Conservation (phyloP, 1,140 invertebrate genomes). For the Drosophila persimilis region DNA sequence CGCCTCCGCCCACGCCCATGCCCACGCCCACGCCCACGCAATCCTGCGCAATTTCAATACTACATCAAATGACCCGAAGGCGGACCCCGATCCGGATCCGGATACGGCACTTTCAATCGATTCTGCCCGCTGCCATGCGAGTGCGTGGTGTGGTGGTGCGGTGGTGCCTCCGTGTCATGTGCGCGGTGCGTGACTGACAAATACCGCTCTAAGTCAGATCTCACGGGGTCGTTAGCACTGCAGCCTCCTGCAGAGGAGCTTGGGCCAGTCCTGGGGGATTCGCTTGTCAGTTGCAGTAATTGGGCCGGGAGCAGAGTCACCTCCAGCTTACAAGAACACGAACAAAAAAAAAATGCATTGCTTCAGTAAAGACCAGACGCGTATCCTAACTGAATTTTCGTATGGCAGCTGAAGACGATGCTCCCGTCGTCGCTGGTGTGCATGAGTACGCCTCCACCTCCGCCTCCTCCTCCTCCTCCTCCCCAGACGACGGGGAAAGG, state of each 20-base stretch:
- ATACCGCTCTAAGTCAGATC: conserved; percentile 16
- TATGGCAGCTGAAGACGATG: conserved; percentile 26
- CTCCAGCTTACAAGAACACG: too few species aligned
- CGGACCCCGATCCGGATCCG: conserved; percentile 9
- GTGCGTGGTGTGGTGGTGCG: background rate
- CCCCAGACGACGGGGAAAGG: conserved; percentile 6
- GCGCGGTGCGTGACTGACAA: conserved; percentile 32
- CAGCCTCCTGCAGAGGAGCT: background rate
- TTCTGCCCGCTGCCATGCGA: background rate
- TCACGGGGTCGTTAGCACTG: conserved; percentile 29
- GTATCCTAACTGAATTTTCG: conserved; percentile 5
- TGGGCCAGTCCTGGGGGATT: conserved; percentile 22
- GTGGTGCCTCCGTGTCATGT: conserved; percentile 10
- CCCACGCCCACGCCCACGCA: background rate
- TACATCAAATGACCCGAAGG: too few species aligned
- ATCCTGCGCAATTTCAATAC: conserved; percentile 26
- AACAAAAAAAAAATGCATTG: too few species aligned
- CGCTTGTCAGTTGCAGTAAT: conserved; percentile 35
- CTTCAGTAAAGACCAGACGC: background rate
- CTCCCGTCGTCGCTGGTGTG: conserved; percentile 2
- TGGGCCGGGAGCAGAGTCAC: background rate
- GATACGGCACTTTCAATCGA: conserved; percentile 21
- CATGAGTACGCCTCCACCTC: background rate
- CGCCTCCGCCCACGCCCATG: background rate
- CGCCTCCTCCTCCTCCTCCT: background rate